A percentile compares a stretch with the other conserved stretches of the same genome.
These are phyloP conservation scores for Pristionchus maxplancki DNA, from an alignment of 2,888 invertebrate species.

Conservation along the genomic window DNA sequence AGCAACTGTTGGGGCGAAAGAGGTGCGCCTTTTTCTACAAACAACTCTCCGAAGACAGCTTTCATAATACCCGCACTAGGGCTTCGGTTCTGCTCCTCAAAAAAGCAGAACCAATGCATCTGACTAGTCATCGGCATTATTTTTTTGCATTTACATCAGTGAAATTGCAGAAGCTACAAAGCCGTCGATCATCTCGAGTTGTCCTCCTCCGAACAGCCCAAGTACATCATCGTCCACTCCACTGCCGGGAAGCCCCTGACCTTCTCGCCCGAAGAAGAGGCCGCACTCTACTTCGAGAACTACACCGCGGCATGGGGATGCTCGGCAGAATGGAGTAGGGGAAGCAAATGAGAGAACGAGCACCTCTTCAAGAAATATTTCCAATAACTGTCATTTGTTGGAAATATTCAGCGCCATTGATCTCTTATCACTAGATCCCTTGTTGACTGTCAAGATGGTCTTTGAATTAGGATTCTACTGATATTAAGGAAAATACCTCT, in stretches of 20 bases:
- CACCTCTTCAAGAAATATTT: not conserved
- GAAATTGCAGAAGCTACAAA: not conserved
- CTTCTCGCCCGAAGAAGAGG: not conserved
- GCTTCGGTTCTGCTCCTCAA: not conserved
- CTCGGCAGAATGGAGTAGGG: not conserved
- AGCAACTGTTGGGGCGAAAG: not conserved
- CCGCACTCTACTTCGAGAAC: not conserved
- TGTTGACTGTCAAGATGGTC: no score
- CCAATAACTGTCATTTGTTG: no score
- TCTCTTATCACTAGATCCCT: no score
- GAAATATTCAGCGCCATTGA: no score
- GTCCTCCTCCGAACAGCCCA: not conserved
- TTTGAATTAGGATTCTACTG: not conserved
- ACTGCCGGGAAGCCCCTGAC: slow-evolving; percentile 13
- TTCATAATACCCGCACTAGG: not conserved
- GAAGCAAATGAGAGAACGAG: not conserved
- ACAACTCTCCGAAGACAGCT: not conserved
- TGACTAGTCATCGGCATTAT: not conserved
- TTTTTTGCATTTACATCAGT: not conserved
- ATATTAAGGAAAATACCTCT: not conserved
- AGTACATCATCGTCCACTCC: not conserved
- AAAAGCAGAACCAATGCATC: no score
- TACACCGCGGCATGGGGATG: slow-evolving; percentile 2
- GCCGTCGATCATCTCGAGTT: not conserved
- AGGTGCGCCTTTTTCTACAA: not conserved